phyloP scores from a whole-genome alignment of 2,888 invertebrate genomes.

The Euspilapteryx auroguttella region DNA sequence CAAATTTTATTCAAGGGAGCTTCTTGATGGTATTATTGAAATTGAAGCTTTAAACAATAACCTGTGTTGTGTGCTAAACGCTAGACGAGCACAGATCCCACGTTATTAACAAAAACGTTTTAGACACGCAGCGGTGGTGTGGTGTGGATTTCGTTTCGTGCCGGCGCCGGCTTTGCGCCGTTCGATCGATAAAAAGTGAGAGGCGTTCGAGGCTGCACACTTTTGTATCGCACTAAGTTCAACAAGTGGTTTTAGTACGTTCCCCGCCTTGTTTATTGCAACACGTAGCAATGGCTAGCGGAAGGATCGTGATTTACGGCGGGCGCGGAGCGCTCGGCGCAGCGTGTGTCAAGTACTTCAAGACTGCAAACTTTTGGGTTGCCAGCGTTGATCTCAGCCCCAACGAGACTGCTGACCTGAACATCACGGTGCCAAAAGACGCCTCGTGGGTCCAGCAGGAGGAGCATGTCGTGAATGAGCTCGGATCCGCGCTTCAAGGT shows the following conservation, averaged over 20 bases:
- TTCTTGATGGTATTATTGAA: no score
- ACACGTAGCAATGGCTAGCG: conserved; percentile 55
- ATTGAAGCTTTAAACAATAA: no score
- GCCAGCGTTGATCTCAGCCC: conserved; percentile 83
- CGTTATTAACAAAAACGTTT: no score
- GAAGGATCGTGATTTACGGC: conserved; percentile 89
- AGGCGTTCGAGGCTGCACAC: conserved; percentile 18
- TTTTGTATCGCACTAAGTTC: not conserved
- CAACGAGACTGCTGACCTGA: conserved; percentile 87
- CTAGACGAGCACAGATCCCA: no score
- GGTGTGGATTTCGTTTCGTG: conserved; percentile 4
- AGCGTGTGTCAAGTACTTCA: conserved; percentile 85
- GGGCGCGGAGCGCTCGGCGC: conserved; percentile 95
- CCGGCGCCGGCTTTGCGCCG: conserved; percentile 3
- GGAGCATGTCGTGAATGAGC: conserved; percentile 66
- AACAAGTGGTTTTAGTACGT: conserved; percentile 1
- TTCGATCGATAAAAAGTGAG: conserved; percentile 27
- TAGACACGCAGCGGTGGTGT: no score
- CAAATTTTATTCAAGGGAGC: no score
- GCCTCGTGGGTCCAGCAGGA: conserved; percentile 80
- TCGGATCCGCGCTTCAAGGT: conserved; percentile 68
- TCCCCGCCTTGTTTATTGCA: conserved; percentile 6
- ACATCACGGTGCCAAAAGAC: conserved; percentile 80
- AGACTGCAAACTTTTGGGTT: conserved; percentile 89
- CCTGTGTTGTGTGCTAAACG: no score